Evolutionary conservation across 2,797 vertebrate species (phyloP), one percentile per base, ranked within the genome.

Genomic region (Acrossocheilus wenchowensis): DNA sequence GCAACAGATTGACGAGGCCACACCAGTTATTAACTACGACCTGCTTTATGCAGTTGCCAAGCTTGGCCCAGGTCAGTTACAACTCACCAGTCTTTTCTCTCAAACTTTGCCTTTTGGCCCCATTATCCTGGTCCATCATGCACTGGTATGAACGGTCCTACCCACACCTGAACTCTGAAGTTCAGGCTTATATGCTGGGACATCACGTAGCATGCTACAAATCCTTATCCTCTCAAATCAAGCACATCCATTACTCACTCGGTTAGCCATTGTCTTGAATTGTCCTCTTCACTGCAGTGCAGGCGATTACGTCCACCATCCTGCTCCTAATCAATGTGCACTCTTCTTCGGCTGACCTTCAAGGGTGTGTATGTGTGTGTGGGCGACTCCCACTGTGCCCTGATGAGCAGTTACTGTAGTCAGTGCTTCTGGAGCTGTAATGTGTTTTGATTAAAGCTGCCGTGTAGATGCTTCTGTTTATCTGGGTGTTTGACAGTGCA

Each of bases 11-110:
- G 96, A 95, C 1, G 96, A 97, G 48, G 95, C 96, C 87, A 96
- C 95, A 0, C 95, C 96, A 1, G 95, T 97, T 90, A 96, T 97
- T 91, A 97, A 97, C 93, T 97, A 96, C 0, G 97, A 97, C 93
- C 96, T 97, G 81, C 96, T 97, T 79, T 97, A 95, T 10, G 96
- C 97, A 0, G 96, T 97, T 85, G 96, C 96, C 72, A 96, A 97
- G 90, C 94, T 97, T 83, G 96, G 96, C 87, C 96, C 96, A 93
- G 96, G 96, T 97, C 91, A 94, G 93, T 82, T 5, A 15, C 60
- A 83, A 21, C 50, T 69, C 39, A 10, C 30, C 19, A 39, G 39
- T 12, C 2, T 68, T 62, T 36, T 78, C 41, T 15, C n/a, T 68
- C n/a, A 57, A 45, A 57, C 10, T 68, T 21, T 64, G 23, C 11